phyloP scores from a whole-genome alignment of 2,888 invertebrate species.

The Hypolimnas misippus region DNA sequence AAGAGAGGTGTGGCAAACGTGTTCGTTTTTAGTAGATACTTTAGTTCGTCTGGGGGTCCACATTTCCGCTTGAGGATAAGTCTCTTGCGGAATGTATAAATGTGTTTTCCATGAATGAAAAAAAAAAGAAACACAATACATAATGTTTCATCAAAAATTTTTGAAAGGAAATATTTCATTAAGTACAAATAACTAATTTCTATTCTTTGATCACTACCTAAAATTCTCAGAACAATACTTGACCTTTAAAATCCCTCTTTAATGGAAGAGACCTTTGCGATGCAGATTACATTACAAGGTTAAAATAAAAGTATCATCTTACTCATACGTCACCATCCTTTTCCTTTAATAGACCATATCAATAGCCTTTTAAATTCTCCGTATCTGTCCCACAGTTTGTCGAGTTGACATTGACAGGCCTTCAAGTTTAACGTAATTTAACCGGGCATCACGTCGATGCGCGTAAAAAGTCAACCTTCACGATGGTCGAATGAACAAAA shows the following conservation, averaged over 20 bases:
- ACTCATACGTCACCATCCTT: conserved; percentile 32
- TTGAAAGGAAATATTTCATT: conserved; percentile 6
- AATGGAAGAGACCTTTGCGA: conserved; percentile 21
- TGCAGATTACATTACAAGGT: conserved; percentile 19
- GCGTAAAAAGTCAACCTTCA: conserved; percentile 80
- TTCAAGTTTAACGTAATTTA: conserved; percentile 69
- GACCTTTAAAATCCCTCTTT: conserved; percentile 21
- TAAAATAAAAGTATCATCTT: conserved; percentile 25
- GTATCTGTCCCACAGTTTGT: conserved; percentile 52
- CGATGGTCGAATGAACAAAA: conserved; percentile 76
- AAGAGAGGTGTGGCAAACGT: too few relatives aligned
- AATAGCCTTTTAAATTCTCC: conserved; percentile 43
- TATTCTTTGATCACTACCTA: conserved; percentile 7
- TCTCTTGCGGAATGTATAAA: too few relatives aligned
- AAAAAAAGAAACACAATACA: too few relatives aligned
- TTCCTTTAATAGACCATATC: conserved; percentile 37
- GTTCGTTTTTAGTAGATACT: too few relatives aligned
- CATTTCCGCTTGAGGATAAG: too few relatives aligned
- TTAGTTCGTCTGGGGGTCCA: too few relatives aligned
- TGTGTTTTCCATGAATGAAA: too few relatives aligned
- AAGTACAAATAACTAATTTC: background rate
- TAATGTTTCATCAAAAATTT: background rate
- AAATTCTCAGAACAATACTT: conserved; percentile 16
- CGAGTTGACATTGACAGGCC: conserved; percentile 68
- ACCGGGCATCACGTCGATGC: conserved; percentile 74